Base-by-base conservation (phyloP, 2,888 invertebrate species). In the Eretmocerus hayati region DNA sequence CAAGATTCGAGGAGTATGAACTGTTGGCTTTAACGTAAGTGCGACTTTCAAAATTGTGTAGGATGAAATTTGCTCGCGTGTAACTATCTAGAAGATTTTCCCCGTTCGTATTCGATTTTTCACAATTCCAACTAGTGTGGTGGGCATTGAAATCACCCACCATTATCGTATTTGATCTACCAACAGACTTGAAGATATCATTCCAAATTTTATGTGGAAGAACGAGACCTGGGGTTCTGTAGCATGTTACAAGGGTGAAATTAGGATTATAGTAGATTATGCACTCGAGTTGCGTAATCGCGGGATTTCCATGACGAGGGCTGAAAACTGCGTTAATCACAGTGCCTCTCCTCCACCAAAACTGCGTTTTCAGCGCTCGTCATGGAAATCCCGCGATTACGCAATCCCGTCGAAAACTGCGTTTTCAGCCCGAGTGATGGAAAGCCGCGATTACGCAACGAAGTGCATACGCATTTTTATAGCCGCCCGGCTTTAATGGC, bases 71-170 rank as follows among this genome's bases (percentile, higher is more conserved):
- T 20, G 37, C 16, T 19, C 15, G 23, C 13, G 45, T 30, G n/a
- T 48, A 32, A 32, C 26, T 21, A 18, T 48, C 22, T 5, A 31
- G 21, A 19, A 52, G 31, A 11, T 33, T 45, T n/a, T 40, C 26
- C 2, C 48, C 52, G 16, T 52, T 52, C 13, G 19, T 22, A 36
- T 40, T 21, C 4, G 13, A 46, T 21, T 37, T 16, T n/a, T 9
- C n/a, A 35, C 41, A 46, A n/a, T 11, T 15, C 21, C 41, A 46
- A n/a, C 19, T 15, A 5, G 20, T 20, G 31, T 49, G 26, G 40
- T 52, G 52, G 6, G 45, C 36, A 23, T 50, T 46, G 1, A 42
- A 50, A 26, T 50, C 50, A 3, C 50, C 1, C 26, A 26, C 11
- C 26, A 26, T 9, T 9, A 26, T 26, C 11, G 6, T 26, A 26